Conservation (phyloP, 2,113 vertebrate species). For the Phyllostomus discolor region DNA sequence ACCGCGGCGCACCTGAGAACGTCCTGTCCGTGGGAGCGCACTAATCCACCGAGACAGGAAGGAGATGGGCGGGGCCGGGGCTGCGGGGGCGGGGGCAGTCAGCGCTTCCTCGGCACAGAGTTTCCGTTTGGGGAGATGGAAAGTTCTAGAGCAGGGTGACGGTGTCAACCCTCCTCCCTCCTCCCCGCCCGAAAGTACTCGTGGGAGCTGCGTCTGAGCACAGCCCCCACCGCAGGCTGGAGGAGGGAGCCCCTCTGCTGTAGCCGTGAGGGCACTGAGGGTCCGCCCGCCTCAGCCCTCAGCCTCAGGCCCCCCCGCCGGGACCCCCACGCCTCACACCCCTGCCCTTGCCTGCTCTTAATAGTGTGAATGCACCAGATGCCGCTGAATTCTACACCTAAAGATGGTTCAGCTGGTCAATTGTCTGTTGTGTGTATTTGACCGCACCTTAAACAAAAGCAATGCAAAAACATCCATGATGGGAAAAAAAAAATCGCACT, state of each 20-base stretch:
- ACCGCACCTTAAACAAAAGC: no score
- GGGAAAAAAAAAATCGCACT: not conserved
- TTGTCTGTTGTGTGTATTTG: no score
- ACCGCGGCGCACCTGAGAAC: accelerated
- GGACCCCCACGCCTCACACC: accelerated
- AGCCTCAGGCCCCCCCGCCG: not conserved
- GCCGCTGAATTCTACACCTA: no score
- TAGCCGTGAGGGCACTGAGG: no score
- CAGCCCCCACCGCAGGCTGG: not conserved
- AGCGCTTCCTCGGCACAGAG: no score
- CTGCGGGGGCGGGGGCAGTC: no score
- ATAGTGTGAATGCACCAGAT: accelerated
- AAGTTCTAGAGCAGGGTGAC: not conserved
- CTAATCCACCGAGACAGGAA: not conserved
- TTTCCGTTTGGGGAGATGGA: not conserved
- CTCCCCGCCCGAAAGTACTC: not conserved
- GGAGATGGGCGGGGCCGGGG: not conserved
- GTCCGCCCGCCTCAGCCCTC: not conserved
- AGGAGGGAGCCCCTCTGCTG: accelerated
- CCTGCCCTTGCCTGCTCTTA: not conserved
- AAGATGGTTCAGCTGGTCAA: no score
- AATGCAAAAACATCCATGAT: not conserved
- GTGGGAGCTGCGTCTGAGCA: not conserved
- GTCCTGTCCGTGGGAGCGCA: accelerated
- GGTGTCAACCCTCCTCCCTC: not conserved